Conservation (phyloP, 2,888 invertebrate genomes). For the Apoda limacodes region DNA sequence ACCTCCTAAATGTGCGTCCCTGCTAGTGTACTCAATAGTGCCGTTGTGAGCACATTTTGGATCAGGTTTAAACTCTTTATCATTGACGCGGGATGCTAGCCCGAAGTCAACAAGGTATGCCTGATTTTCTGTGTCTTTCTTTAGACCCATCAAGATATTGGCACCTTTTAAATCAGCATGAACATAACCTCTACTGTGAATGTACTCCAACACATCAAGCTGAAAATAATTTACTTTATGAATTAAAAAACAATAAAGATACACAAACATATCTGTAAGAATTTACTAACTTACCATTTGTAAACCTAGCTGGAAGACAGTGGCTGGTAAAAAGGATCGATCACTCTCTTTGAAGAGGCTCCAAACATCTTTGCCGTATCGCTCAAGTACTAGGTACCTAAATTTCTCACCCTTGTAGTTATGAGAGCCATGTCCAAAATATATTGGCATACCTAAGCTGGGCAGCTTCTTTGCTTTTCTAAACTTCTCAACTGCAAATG, state of each 20-base stretch:
- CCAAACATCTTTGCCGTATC: conserved; percentile 89
- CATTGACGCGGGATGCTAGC: conserved; percentile 80
- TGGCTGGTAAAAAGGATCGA: conserved; percentile 75
- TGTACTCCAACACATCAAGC: conserved; percentile 91
- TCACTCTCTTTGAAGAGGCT: conserved; percentile 78
- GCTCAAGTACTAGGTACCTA: conserved; percentile 90
- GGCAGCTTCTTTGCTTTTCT: conserved; percentile 75
- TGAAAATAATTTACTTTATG: conserved; percentile 48
- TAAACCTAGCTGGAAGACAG: conserved; percentile 83
- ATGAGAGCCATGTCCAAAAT: conserved; percentile 86
- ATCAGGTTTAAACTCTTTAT: conserved; percentile 87
- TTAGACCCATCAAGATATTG: conserved; percentile 86
- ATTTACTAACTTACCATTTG: conserved; percentile 75
- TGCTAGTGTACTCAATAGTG: conserved; percentile 95
- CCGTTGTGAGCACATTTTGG: conserved; percentile 96
- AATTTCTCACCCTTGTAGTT: conserved; percentile 81
- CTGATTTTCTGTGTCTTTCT: conserved; percentile 74
- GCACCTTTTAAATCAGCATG: conserved; percentile 97
- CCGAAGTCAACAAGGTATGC: conserved; percentile 95
- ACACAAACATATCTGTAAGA: neutral
- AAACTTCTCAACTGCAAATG: conserved; percentile 79
- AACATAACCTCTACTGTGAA: conserved; percentile 90
- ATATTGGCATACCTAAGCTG: conserved; percentile 86
- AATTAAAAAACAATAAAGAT: neutral
- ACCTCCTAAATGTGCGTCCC: conserved; percentile 96